Evolutionary conservation across 2,113 vertebrate species (phyloP), one percentile per base, ranked within the genome.

Genomic region (Toxotes chatareus): DNA sequence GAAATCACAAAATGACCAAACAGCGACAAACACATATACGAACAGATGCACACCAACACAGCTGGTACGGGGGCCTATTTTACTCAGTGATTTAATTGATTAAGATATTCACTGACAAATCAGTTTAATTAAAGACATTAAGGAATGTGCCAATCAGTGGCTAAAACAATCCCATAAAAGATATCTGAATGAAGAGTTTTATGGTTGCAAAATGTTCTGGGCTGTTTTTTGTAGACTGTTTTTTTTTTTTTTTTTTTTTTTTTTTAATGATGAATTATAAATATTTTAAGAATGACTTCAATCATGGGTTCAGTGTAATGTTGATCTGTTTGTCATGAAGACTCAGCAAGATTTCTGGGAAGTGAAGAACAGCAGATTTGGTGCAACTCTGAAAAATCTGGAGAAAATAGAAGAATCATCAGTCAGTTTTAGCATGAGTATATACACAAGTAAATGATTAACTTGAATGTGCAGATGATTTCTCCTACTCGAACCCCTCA

Each of bases 1-100:
- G 91, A 84, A 70, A 91, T 63, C 49, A 92, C 73, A 11, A 65
- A 82, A 76, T 75, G 89, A 47, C 94, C 92, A 55, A 93, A 92
- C 0, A 83, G 93, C 83, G 94, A 95, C 80, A 56, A 32, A 69
- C 32, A 12, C 31, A 56, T 47, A n/a, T 16, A 46, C 32, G 51
- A 64, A 36, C 46, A 73, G 38, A 79, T 19, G 21, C n/a, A 76
- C 13, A 59, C 7, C 34, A 55, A 36, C 4, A 69, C 14, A 56
- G 34, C 38, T 34, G 51, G 64, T 69, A 8, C 14, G 16, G 44
- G 8, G 10, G 11, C 42, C 13, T 7, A 36, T 53, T 49, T 59
- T 6, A 70, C 23, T 19, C 59, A 47, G 2, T 60, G 17, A 44
- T 65, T 42, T 7, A 11, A 32, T 16, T 44, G 8, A 31, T 34